phyloP scores from a whole-genome alignment of 2,113 vertebrate genomes.

The Rousettus leschenaultii region DNA sequence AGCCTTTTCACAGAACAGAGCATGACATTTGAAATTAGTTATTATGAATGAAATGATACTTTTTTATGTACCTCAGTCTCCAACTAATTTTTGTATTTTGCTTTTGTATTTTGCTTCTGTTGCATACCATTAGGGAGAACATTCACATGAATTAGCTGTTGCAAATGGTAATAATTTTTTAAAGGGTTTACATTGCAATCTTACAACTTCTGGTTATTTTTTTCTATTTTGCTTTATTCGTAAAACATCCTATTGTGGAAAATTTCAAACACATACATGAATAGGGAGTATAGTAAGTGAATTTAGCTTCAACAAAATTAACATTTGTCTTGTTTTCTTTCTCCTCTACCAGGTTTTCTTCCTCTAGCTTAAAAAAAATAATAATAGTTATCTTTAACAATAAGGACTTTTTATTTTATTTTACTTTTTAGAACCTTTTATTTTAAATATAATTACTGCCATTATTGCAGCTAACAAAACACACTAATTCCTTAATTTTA shows the following conservation, averaged over 20 bases:
- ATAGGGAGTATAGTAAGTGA: not conserved
- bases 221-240: not conserved
- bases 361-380: not conserved
- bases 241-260: not conserved
- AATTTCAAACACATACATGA: not conserved
- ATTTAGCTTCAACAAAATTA: not conserved
- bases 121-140: not conserved
- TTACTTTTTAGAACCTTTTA: not conserved
- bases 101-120: not conserved
- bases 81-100: not conserved
- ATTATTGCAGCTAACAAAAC: not conserved
- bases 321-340: not conserved
- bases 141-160: not conserved
- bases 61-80: not conserved
- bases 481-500: not conserved
- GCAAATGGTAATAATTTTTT: not conserved
- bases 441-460: not conserved
- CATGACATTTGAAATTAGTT: not conserved
- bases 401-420: not conserved
- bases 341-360: not conserved
- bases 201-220: not conserved
- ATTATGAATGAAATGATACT: conserved; percentile 43
- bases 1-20: not conserved
- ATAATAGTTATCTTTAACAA: not conserved
- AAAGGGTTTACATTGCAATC: not conserved